Conservation (phyloP, 2,113 vertebrate species). For the Enhydra lutris region DNA sequence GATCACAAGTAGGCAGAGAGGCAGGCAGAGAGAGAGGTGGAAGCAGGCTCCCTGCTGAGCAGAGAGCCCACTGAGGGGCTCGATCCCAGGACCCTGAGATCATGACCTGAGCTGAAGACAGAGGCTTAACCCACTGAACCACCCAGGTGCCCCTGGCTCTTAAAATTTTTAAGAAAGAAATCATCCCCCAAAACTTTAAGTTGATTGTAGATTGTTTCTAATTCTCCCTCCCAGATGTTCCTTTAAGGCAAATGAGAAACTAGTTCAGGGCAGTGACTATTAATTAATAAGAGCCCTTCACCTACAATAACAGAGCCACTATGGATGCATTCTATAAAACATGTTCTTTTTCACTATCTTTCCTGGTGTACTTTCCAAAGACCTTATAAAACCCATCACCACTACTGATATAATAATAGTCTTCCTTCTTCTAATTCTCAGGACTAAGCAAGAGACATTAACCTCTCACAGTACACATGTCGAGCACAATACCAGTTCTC, state of each 20-base stretch:
- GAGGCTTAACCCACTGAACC: too few relatives aligned
- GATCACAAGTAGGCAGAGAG: too few relatives aligned
- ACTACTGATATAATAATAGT: not conserved
- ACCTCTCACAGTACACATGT: not conserved
- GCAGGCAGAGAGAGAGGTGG: too few relatives aligned
- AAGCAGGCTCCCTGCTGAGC: not conserved
- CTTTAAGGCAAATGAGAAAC: not conserved
- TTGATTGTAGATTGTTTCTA: not conserved
- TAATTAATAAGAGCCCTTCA: not conserved
- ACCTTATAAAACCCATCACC: not conserved
- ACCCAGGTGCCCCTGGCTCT: not conserved
- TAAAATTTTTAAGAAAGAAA: not conserved
- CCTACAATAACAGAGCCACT: not conserved
- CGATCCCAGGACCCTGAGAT: too few relatives aligned
- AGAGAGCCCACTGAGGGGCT: too few relatives aligned
- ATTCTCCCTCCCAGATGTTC: not conserved
- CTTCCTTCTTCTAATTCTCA: not conserved
- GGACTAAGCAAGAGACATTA: not conserved
- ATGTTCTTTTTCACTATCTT: not conserved
- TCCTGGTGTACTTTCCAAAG: not conserved
- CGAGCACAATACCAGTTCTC: not conserved
- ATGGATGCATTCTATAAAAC: not conserved
- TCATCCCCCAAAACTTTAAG: not conserved
- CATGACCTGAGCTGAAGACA: too few relatives aligned
- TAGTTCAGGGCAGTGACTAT: not conserved